Evolutionary conservation across 2,888 invertebrate genomes (phyloP), one percentile per base, ranked within the genome.

Genomic region (Rhorus exstirpatorius): DNA sequence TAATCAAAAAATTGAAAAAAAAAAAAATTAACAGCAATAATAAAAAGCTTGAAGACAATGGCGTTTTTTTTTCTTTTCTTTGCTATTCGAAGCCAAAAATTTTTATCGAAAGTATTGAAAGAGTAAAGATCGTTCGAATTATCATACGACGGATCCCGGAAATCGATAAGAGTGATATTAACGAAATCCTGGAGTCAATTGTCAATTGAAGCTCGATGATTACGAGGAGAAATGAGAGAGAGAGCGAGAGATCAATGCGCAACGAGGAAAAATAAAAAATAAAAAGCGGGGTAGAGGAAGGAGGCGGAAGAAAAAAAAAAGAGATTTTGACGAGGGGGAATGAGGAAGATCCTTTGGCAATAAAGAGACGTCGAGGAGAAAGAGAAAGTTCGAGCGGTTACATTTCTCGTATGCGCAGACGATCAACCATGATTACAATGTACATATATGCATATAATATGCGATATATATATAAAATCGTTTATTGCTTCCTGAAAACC

Each of bases 271-370:
- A 44, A 14, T 14, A 7, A 17, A 17, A 19, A 67, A 4, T 17
- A 2, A 46, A 26, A 44, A 3, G 4, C 7, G 4, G 14, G 10
- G 17, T 24, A 7, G 14, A 31, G 24, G 21, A 14, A 46, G 31
- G 24, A 8, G 10, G 21, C 4, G 19, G 24, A 17, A 12, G 26
- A n/a, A 46, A 35, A 51, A 26, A 65, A 53, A 72, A 65, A 67
- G 67, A 63, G 19, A 61, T 61, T 35, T 19, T 53, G 55, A 46
- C 58, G 68, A 65, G 55, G 41, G 70, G 19, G 72, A 49, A 38
- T 35, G 17, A 53, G 51, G 81, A 77, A 72, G 76, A 77, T 81
- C 46, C 71, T 71, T 68, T 60, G 51, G 71, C 65, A 77, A 72
- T n/a, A n/a, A n/a, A n/a, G n/a, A 81, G 51, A 44, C 60, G 67